Evolutionary conservation across 1,140 invertebrate species (phyloP).

Genomic region (Tribolium madens): DNA sequence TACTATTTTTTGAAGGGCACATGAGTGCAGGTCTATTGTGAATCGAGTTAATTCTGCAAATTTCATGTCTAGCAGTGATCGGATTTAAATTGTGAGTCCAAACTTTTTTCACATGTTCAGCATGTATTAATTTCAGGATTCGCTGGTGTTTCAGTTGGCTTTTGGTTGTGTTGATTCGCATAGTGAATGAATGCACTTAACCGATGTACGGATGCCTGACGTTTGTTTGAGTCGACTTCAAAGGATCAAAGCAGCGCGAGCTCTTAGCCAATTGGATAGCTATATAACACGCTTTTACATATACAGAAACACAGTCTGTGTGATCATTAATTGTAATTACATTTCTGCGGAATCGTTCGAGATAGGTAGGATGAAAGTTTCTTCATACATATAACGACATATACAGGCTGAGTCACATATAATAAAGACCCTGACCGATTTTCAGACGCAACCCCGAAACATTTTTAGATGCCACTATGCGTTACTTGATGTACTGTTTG

Average conservation of each 20-base stretch:
- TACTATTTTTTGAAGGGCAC: background rate
- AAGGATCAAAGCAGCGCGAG: conserved; percentile 40
- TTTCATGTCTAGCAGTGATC: background rate
- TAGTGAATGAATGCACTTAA: conserved; percentile 45
- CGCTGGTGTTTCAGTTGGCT: conserved; percentile 28
- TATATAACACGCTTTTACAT: conserved; percentile 42
- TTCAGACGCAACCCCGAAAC: too few relatives aligned
- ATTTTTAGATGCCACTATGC: too few relatives aligned
- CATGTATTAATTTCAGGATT: conserved; percentile 34
- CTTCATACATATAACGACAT: background rate
- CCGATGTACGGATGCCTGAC: conserved; percentile 43
- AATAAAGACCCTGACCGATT: too few relatives aligned
- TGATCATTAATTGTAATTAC: conserved; percentile 44
- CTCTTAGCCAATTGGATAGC: conserved; percentile 44
- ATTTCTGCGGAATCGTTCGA: conserved; percentile 18
- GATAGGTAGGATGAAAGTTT: conserved; percentile 10
- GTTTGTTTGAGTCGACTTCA: conserved; percentile 42
- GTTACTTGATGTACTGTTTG: too few relatives aligned
- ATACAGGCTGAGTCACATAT: too few relatives aligned
- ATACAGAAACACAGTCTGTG: conserved; percentile 37
- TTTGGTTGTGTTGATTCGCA: conserved; percentile 31
- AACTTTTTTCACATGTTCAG: conserved; percentile 16
- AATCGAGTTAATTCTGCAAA: too few relatives aligned
- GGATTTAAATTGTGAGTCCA: background rate
- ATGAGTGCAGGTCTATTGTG: background rate